These are phyloP conservation scores for Procavia capensis DNA, from an alignment of 2,113 vertebrate genomes.

Conservation along the genomic window DNA sequence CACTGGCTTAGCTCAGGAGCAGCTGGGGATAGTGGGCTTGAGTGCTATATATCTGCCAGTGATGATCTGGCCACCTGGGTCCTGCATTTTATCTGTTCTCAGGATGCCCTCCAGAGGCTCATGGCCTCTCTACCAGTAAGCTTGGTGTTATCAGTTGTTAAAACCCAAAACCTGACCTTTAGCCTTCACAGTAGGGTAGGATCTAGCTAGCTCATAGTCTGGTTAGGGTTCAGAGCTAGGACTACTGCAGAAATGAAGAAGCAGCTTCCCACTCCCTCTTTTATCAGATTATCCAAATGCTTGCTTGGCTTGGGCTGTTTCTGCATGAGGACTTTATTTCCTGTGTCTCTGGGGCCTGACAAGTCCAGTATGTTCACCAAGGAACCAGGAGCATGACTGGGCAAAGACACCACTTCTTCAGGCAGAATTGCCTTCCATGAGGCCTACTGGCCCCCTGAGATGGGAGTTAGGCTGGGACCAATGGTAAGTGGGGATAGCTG, in stretches of 20 bases:
- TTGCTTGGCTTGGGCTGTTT: not conserved
- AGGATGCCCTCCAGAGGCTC: not conserved
- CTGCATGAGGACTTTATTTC: not conserved
- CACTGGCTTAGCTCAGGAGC: not conserved
- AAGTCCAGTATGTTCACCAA: not conserved
- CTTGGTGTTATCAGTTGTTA: slow-evolving; percentile 28
- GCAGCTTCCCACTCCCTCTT: not conserved
- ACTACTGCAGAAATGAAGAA: not conserved
- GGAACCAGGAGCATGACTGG: not conserved
- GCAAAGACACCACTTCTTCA: slow-evolving; percentile 47
- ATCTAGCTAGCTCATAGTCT: not conserved
- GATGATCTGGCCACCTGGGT: slow-evolving; percentile 12
- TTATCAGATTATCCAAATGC: not conserved
- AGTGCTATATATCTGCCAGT: not conserved
- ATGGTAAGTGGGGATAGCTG: slow-evolving; percentile 51
- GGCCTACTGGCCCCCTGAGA: not conserved
- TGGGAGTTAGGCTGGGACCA: not conserved
- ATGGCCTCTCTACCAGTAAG: not conserved
- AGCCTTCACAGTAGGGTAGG: not conserved
- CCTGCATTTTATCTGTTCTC: slow-evolving; percentile 2
- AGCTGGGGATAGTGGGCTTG: not conserved
- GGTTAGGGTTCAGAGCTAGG: not conserved
- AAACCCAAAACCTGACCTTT: slow-evolving; percentile 11
- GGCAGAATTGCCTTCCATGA: not conserved
- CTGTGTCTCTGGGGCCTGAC: not conserved